Base-by-base conservation (phyloP, 2,888 invertebrate genomes). In the Napeogenes inachia region DNA sequence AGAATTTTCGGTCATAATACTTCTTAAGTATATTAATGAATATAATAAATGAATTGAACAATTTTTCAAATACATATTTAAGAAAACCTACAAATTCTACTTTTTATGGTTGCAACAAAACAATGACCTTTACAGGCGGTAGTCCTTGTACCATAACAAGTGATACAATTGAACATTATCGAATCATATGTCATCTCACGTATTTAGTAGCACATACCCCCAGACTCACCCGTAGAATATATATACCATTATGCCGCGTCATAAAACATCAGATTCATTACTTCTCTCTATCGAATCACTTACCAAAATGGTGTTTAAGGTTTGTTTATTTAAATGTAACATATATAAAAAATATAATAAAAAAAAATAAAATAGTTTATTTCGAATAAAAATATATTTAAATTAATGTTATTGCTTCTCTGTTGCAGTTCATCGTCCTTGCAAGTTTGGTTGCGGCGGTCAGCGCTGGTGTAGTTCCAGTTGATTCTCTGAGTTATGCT, bases 391-490 rank as follows among this genome's bases (percentile, higher is more conserved):
- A 38, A 38, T 6, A 6, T 38, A 38, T 38, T 38, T 8, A 30
- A 30, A 50, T 30, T 30, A 8, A 30, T 50, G 55, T 47, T 55
- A 21, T 45, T 13, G 12, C 61, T 58, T 62, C 58, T 60, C 59
- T 38, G 47, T 69, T 70, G 13, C 77, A 85, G 85, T 74, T 82
- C 64, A 72, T 83, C 63, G 72, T 80, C 46, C 70, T 85, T 63
- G 74, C 76, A 60, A 82, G 80, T 70, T 63, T 84, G 70, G 70
- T 81, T 57, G 83, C 85, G 30, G 75, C 78, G 21, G 84, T 75
- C 21, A 81, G 81, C 35, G 87, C 84, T n/a, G 82, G 84, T 56
- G 38, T 80, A 33, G 45, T 54, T 13, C 59, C 54, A 33, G 32
- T 53, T 42, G 73, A 73, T 2, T 76, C 76, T 35, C 67, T 76